A percentile compares a stretch with the other conserved stretches of the same genome.
Conservation (phyloP, 2,113 vertebrate species). For the Zosterops pallidus region DNA sequence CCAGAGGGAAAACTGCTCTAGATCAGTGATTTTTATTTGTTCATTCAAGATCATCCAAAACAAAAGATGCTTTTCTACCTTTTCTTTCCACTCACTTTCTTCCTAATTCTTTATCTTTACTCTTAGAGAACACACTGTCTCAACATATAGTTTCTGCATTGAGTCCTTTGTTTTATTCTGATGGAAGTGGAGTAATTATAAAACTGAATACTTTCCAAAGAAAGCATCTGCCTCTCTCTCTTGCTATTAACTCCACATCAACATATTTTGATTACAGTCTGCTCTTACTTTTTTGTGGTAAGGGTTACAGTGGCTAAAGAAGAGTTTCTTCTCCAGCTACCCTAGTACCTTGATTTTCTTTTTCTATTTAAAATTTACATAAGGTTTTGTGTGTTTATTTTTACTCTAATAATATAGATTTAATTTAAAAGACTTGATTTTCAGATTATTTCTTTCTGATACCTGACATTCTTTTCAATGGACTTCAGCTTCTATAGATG, state of each 20-base stretch:
- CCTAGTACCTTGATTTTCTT: neutral
- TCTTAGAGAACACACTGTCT: neutral
- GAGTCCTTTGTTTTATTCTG: neutral
- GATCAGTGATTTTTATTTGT: neutral
- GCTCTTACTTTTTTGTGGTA: neutral
- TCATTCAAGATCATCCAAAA: neutral
- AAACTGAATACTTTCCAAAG: neutral
- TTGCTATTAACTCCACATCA: neutral
- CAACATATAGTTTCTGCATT: fast-evolving
- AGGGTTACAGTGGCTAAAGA: neutral
- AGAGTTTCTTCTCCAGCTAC: neutral
- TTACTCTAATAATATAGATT: neutral
- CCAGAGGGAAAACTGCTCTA: neutral
- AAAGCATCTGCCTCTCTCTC: neutral
- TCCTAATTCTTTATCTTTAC: neutral
- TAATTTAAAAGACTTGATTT: neutral
- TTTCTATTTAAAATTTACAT: neutral
- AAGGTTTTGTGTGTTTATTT: neutral
- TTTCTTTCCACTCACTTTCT: neutral
- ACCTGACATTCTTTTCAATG: neutral
- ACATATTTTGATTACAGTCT: neutral
- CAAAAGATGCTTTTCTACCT: neutral
- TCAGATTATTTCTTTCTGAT: neutral
- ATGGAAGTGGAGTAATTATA: neutral
- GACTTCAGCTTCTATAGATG: fast-evolving